Percentiles rank a stretch among this genome's conserved stretches.
Evolutionary conservation across 2,797 vertebrate species (phyloP).

Genomic region (Oophaga sylvatica): DNA sequence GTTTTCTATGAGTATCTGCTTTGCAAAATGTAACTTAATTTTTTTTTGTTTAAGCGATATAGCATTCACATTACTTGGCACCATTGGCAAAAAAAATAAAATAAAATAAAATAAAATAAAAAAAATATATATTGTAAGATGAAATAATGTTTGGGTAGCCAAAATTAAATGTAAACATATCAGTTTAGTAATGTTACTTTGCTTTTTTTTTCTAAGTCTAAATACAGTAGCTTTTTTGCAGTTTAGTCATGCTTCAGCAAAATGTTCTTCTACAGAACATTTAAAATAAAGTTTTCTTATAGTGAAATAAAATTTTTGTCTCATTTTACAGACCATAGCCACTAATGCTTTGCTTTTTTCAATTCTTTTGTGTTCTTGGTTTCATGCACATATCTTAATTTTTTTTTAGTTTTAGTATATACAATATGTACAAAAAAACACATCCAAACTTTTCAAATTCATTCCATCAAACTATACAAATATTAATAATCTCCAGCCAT

Average conservation of each 20-base stretch:
- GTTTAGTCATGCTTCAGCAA: slow-evolving; percentile 99
- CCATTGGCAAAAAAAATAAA: slow-evolving; percentile 88
- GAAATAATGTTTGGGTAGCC: slow-evolving; percentile 89
- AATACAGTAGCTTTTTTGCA: slow-evolving; percentile 95
- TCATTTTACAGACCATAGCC: slow-evolving; percentile 99
- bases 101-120: slow-evolving; percentile 67
- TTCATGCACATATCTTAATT: slow-evolving; percentile 98
- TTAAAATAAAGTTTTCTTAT: slow-evolving; percentile 99
- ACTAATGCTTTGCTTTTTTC: slow-evolving; percentile 97
- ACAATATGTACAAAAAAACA: slow-evolving; percentile 99
- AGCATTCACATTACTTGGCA: slow-evolving; percentile 99
- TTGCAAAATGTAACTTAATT: slow-evolving; percentile 91
- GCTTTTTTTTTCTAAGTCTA: slow-evolving; percentile 95
- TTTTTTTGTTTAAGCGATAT: slow-evolving; percentile 83
- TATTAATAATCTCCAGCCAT: slow-evolving; percentile 96
- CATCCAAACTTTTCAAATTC: slow-evolving; percentile 95
- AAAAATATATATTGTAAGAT: slow-evolving; percentile 6
- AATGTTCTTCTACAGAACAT: slow-evolving; percentile 99
- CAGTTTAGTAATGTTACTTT: slow-evolving; percentile 91
- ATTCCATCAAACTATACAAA: slow-evolving; percentile 99
- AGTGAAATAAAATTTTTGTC: slow-evolving; percentile 98
- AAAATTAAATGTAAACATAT: slow-evolving; percentile 93
- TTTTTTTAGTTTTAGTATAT: slow-evolving; percentile 93
- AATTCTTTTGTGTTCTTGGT: slow-evolving; percentile 90
- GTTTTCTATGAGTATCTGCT: slow-evolving; percentile 92